These are phyloP conservation scores for Nibea albiflora DNA, from an alignment of 2,113 vertebrate species.

Conservation along the genomic window DNA sequence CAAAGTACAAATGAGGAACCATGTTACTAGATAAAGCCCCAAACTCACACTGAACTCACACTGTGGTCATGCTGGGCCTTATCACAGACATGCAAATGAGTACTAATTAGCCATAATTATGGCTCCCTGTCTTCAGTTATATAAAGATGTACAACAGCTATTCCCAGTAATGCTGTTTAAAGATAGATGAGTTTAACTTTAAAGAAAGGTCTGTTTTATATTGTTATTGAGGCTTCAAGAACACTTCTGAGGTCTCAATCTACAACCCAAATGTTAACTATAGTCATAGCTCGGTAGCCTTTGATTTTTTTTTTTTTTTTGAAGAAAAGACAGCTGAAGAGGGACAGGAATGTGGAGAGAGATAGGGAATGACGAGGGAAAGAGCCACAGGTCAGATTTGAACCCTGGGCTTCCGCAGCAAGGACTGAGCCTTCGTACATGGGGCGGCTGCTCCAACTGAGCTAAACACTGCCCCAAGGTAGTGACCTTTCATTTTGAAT, in stretches of 20 bases:
- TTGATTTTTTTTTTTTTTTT: too few species aligned
- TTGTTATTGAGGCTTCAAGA: neutral
- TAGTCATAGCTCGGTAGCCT: neutral
- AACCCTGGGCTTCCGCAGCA: too few species aligned
- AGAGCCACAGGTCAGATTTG: too few species aligned
- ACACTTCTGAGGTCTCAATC: too few species aligned
- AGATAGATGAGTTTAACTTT: constrained; percentile 55
- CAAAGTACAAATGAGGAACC: constrained; percentile 68
- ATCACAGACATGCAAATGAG: constrained; percentile 96
- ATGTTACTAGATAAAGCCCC: constrained; percentile 89
- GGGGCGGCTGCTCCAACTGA: too few species aligned
- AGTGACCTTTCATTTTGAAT: too few species aligned
- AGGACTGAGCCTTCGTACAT: too few species aligned
- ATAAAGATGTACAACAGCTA: constrained; percentile 79
- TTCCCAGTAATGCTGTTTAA: constrained; percentile 90
- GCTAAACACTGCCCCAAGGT: too few species aligned
- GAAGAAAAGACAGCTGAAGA: too few species aligned
- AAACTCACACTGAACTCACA: constrained; percentile 82
- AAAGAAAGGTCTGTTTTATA: too few species aligned
- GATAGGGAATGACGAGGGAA: too few species aligned
- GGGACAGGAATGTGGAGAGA: too few species aligned
- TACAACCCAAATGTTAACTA: neutral
- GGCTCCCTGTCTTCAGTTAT: constrained; percentile 90
- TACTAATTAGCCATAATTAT: constrained; percentile 95
- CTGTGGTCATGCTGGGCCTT: constrained; percentile 83